Evolutionary conservation across 2,888 invertebrate species (phyloP), one percentile per base, ranked within the genome.

Genomic region (Agelastica alni): DNA sequence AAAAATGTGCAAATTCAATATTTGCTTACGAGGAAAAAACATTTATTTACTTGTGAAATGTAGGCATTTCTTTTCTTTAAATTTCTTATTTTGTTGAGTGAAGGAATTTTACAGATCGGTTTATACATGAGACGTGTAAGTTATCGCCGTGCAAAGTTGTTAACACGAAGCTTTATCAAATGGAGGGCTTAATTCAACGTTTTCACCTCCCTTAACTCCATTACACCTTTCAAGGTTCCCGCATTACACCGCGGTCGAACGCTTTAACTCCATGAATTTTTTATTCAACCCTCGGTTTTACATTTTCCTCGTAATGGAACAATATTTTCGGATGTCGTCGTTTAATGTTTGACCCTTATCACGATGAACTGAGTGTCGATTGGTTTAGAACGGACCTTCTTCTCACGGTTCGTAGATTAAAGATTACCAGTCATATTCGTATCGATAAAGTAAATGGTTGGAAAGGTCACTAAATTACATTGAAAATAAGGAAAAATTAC

Each of bases 141-240:
- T 28, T 48, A 48, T 48, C 18, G 18, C 43, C 37, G 16, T 37
- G 37, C 20, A 43, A 43, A 10, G 41, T 16, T 46, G 48, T 48
- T 48, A 53, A 53, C 53, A 53, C 32, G 43, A 30, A 41, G 43
- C 53, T 53, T 48, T 53, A 53, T 53, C 48, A 48, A 53, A 48
- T 53, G 37, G 53, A 43, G 48, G 36, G 36, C 32, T 53, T 43
- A 53, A 53, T 53, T 53, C 48, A 53, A 48, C 53, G 48, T 53
- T 53, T 53, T 53, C 53, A 48, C 53, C 47, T 53, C 31, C 37
- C 48, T 48, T 37, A 48, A 53, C 53, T 53, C 48, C 43, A 53
- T 53, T 53, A 53, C 43, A 34, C 37, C 41, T 48, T 28, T 16
- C 36, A 53, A 53, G 53, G 53, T 53, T 43, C 42, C 42, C 48